These are phyloP conservation scores for Gambelia wislizenii DNA, from an alignment of 2,797 vertebrate species.

Conservation along the genomic window DNA sequence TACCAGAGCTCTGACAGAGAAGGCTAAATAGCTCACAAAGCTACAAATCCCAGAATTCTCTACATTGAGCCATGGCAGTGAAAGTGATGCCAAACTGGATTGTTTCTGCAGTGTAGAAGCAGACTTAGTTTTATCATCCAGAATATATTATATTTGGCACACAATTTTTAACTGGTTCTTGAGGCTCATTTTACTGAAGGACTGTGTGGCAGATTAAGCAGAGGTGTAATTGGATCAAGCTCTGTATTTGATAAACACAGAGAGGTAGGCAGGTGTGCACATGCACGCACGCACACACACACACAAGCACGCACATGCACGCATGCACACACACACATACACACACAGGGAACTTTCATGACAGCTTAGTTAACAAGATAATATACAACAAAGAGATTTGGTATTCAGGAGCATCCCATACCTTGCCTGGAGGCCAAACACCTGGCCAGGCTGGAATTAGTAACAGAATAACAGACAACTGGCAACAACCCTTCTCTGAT, in stretches of 20 bases:
- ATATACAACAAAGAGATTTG: constrained; percentile 71
- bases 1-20: no score
- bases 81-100: no score
- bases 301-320: constrained; percentile 18
- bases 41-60: no score
- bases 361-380: constrained; percentile 77
- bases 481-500: constrained; percentile 63
- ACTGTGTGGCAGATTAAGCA: constrained; percentile 76
- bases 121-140: constrained; percentile 37
- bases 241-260: constrained; percentile 49
- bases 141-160: constrained; percentile 11
- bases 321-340: not conserved
- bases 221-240: constrained; percentile 84
- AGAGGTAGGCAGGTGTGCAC: no score
- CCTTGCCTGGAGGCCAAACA: constrained; percentile 82
- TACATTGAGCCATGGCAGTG: no score
- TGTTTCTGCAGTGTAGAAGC: no score
- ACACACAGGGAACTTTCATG: constrained; percentile 69
- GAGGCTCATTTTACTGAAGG: constrained; percentile 25
- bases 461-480: constrained; percentile 73
- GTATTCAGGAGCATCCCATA: constrained; percentile 72
- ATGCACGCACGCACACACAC: no score
- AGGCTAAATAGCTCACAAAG: no score
- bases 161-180: constrained; percentile 21
- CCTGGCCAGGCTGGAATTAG: constrained; percentile 78